Evolutionary conservation across 2,888 invertebrate genomes (phyloP).

Genomic region (Unio delphinus): DNA sequence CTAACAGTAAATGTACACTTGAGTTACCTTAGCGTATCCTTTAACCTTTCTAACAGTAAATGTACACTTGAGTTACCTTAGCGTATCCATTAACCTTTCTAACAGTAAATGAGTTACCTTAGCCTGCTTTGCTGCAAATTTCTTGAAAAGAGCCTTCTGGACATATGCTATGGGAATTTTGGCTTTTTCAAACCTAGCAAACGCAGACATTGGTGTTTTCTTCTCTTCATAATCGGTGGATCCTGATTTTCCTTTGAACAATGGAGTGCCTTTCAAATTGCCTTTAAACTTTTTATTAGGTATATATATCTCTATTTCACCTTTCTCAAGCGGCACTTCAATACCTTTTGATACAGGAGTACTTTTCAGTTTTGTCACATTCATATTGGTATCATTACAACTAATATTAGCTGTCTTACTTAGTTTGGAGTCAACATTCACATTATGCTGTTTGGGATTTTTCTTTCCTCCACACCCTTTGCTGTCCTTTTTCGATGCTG

Average conservation of each 20-base stretch:
- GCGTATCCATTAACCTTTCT: too few relatives aligned
- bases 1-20: too few relatives aligned
- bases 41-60: too few relatives aligned
- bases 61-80: too few relatives aligned
- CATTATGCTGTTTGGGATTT: too few relatives aligned
- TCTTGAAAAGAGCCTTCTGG: constrained; percentile 35
- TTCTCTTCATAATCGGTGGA: not conserved
- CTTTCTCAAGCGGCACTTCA: constrained; percentile 15
- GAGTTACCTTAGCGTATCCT: too few relatives aligned
- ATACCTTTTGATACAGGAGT: not conserved
- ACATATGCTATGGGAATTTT: constrained; percentile 50
- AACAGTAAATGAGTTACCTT: not conserved
- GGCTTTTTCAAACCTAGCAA: constrained; percentile 45
- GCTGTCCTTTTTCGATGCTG: constrained; percentile 2
- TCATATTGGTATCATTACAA: not conserved
- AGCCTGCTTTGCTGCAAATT: constrained; percentile 12
- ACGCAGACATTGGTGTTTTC: constrained; percentile 13
- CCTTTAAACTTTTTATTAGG: constrained; percentile 49
- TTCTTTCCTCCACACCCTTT: not conserved
- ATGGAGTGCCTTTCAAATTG: constrained; percentile 5
- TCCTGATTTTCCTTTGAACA: constrained; percentile 1
- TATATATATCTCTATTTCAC: constrained; percentile 40
- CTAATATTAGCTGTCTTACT: not conserved
- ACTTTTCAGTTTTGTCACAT: not conserved
- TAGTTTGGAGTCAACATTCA: not conserved